Percentiles rank a stretch among this genome's conserved stretches.
phyloP scores from a whole-genome alignment of 2,888 invertebrate species.

The Parelbella ahira region DNA sequence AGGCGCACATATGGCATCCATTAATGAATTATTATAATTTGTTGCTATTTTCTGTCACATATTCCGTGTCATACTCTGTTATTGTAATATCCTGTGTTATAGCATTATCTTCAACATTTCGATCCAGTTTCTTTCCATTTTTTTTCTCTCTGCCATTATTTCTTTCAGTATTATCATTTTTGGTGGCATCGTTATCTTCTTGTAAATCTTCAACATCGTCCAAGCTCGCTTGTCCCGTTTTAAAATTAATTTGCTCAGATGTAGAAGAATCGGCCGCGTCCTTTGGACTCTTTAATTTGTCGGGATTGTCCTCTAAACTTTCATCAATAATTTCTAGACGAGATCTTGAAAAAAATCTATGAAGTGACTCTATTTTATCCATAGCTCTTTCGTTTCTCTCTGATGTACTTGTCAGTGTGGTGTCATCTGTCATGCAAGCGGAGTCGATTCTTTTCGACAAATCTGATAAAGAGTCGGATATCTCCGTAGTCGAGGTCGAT shows the following conservation, averaged over 20 bases:
- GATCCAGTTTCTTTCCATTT: neutral
- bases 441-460: constrained; percentile 58
- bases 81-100: neutral
- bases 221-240: constrained; percentile 62
- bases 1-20: no score
- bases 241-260: constrained; percentile 36
- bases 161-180: constrained; percentile 17
- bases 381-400: constrained; percentile 61
- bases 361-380: constrained; percentile 66
- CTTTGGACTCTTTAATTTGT: constrained; percentile 43
- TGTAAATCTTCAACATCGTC: constrained; percentile 70
- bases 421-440: constrained; percentile 66
- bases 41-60: neutral
- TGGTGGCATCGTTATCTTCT: constrained; percentile 48
- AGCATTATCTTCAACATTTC: constrained; percentile 2
- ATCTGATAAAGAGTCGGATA: constrained; percentile 62
- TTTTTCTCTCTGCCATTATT: neutral
- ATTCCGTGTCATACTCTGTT: neutral
- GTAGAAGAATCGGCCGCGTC: constrained; percentile 23
- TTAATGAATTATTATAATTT: no score
- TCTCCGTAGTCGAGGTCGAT: constrained; percentile 69
- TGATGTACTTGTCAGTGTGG: constrained; percentile 49
- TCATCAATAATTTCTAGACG: constrained; percentile 73
- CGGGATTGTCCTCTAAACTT: constrained; percentile 56
- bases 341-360: constrained; percentile 68